Conservation (phyloP, 2,113 vertebrate species). For the Hyla sarda region DNA sequence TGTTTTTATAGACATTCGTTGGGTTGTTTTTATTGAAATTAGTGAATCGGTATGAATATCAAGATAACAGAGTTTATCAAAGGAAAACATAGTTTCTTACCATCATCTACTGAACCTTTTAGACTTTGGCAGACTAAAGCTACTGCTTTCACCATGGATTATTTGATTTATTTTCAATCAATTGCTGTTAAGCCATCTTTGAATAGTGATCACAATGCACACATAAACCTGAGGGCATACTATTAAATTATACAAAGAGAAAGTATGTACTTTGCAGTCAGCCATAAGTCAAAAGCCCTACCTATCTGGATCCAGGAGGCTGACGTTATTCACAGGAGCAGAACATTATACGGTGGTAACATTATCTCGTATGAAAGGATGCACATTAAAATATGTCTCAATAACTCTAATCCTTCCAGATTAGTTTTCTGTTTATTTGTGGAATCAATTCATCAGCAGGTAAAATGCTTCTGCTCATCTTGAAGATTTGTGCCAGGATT, state of each 20-base stretch:
- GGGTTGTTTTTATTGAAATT: slow-evolving; percentile 41
- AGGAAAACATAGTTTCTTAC: slow-evolving; percentile 48
- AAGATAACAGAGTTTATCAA: slow-evolving; percentile 50
- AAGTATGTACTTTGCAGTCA: accelerated
- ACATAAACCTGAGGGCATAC: neutral
- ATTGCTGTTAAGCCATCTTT: slow-evolving; percentile 62
- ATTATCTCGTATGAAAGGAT: slow-evolving; percentile 52
- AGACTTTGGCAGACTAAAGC: slow-evolving; percentile 56
- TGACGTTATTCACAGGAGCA: neutral
- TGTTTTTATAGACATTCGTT: slow-evolving; percentile 39
- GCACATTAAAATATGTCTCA: neutral
- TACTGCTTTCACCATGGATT: slow-evolving; percentile 49
- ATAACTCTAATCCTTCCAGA: neutral
- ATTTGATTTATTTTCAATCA: slow-evolving; percentile 54
- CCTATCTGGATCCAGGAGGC: slow-evolving; percentile 1
- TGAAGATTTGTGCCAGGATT: slow-evolving; percentile 50
- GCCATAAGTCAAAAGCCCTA: neutral
- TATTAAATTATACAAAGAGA: accelerated
- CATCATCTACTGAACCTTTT: slow-evolving; percentile 49
- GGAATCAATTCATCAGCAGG: slow-evolving; percentile 40
- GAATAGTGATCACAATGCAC: neutral
- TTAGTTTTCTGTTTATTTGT: neutral
- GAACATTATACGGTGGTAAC: slow-evolving; percentile 7
- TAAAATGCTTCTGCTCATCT: slow-evolving; percentile 48
- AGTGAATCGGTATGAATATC: slow-evolving; percentile 46